A percentile compares a stretch with the other conserved stretches of the same genome.
Conservation (phyloP, 1,140 invertebrate genomes). For the Pogonus chalceus region DNA sequence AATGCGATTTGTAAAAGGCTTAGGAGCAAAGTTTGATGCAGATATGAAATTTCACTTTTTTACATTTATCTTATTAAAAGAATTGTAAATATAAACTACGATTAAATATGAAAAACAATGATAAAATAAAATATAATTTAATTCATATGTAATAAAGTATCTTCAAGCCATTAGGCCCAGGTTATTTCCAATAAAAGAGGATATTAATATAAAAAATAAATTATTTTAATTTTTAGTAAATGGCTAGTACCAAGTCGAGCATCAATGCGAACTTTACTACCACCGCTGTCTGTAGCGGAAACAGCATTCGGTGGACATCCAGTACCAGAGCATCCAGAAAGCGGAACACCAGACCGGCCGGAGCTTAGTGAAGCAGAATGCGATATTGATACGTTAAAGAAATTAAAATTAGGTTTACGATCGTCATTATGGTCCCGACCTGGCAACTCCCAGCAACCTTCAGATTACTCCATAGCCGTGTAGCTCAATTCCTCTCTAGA, state of each 20-base stretch:
- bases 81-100: too few species aligned
- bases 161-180: too few species aligned
- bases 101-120: too few species aligned
- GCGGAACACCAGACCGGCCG: slow-evolving; percentile 36
- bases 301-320: slow-evolving; percentile 42
- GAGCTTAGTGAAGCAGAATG: slow-evolving; percentile 60
- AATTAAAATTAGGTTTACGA: slow-evolving; percentile 56
- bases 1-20: too few species aligned
- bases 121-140: too few species aligned
- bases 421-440: slow-evolving; percentile 65
- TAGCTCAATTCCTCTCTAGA: slow-evolving; percentile 26
- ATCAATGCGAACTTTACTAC: slow-evolving; percentile 41
- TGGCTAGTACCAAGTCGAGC: slow-evolving; percentile 51
- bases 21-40: too few species aligned
- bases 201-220: too few species aligned
- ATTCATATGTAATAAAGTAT: too few species aligned
- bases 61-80: too few species aligned
- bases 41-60: too few species aligned
- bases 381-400: slow-evolving; percentile 66
- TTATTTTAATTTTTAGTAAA: slow-evolving; percentile 35
- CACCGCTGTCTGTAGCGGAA: slow-evolving; percentile 50
- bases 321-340: slow-evolving; percentile 20
- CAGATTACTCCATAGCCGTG: slow-evolving; percentile 58
- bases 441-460: slow-evolving; percentile 40
- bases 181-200: too few species aligned